phyloP scores from a whole-genome alignment of 2,113 vertebrate genomes.

The Hippocampus barbouri region DNA sequence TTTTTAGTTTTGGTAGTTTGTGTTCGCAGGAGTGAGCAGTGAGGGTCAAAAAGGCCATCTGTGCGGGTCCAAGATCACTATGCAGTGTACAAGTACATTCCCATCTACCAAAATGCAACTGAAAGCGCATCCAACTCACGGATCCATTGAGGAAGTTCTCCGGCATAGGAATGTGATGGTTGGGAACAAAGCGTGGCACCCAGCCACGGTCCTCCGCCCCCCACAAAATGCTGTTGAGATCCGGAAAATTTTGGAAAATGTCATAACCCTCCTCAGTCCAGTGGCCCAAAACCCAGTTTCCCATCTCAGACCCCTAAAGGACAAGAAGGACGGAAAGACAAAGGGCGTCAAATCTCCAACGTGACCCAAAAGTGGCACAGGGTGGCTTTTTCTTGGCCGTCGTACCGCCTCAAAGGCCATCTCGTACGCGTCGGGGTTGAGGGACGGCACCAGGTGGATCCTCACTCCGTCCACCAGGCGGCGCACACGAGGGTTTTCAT shows the following conservation, averaged over 20 bases:
- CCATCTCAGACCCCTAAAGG: slow-evolving; percentile 88
- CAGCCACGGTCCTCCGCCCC: slow-evolving; percentile 83
- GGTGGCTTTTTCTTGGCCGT: neutral
- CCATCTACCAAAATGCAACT: neutral
- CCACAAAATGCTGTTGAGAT: slow-evolving; percentile 88
- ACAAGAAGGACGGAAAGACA: neutral
- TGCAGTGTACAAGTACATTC: neutral
- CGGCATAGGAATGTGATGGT: slow-evolving; percentile 86
- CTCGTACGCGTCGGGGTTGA: slow-evolving; percentile 93
- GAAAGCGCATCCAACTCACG: slow-evolving; percentile 34
- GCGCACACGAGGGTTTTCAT: slow-evolving; percentile 84
- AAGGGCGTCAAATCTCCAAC: neutral
- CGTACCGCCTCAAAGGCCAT: slow-evolving; percentile 83
- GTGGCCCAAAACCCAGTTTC: slow-evolving; percentile 91
- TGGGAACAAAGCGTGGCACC: slow-evolving; percentile 83
- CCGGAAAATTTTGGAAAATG: slow-evolving; percentile 93
- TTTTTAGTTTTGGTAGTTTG: no score
- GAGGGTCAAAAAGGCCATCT: no score
- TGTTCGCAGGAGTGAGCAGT: no score
- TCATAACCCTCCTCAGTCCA: slow-evolving; percentile 96
- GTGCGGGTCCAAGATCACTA: no score
- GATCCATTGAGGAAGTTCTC: slow-evolving; percentile 82
- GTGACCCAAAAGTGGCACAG: neutral
- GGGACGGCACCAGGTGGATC: slow-evolving; percentile 89
- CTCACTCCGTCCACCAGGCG: slow-evolving; percentile 85